Evolutionary conservation across 92 coral and sea anemone genomes (phyloP).

Genomic region (Plumapathes pennacea): DNA sequence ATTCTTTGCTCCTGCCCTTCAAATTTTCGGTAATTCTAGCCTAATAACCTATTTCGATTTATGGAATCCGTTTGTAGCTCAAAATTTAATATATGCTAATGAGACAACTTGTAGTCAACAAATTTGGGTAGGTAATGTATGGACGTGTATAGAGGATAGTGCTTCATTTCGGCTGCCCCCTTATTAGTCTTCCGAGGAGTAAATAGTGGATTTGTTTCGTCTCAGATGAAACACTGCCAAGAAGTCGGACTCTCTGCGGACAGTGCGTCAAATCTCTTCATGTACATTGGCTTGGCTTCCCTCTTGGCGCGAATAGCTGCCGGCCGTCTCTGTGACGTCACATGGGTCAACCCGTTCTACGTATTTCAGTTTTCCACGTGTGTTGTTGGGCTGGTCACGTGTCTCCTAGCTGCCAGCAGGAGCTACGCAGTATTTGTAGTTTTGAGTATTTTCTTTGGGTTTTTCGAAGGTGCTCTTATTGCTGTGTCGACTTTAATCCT

Average conservation of each 20-base stretch:
- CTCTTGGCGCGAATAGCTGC: constrained; percentile 39
- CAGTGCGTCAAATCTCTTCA: constrained; percentile 57
- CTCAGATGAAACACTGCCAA: constrained; percentile 52
- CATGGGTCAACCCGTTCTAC: constrained; percentile 14
- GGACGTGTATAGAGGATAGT: too few relatives aligned
- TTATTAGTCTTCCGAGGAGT: too few relatives aligned
- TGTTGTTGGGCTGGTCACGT: constrained; percentile 11
- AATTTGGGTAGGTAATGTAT: too few relatives aligned
- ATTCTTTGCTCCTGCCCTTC: too few relatives aligned
- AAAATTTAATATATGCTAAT: too few relatives aligned
- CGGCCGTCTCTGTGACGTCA: constrained; percentile 48
- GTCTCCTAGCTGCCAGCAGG: not conserved
- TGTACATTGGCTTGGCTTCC: constrained; percentile 59
- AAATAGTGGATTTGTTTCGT: not conserved
- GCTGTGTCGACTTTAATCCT: constrained; percentile 30
- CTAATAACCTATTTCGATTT: too few relatives aligned
- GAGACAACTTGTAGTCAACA: too few relatives aligned
- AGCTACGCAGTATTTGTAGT: constrained; percentile 19
- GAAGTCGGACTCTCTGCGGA: constrained; percentile 56
- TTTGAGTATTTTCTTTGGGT: constrained; percentile 38
- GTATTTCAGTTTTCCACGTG: constrained; percentile 30
- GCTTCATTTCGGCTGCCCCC: too few relatives aligned
- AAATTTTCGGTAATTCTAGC: too few relatives aligned
- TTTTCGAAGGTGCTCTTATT: constrained; percentile 40
- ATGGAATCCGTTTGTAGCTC: too few relatives aligned